Evolutionary conservation across 2,797 vertebrate species (phyloP), one percentile per base, ranked within the genome.

Genomic region (Chelon labrosus): DNA sequence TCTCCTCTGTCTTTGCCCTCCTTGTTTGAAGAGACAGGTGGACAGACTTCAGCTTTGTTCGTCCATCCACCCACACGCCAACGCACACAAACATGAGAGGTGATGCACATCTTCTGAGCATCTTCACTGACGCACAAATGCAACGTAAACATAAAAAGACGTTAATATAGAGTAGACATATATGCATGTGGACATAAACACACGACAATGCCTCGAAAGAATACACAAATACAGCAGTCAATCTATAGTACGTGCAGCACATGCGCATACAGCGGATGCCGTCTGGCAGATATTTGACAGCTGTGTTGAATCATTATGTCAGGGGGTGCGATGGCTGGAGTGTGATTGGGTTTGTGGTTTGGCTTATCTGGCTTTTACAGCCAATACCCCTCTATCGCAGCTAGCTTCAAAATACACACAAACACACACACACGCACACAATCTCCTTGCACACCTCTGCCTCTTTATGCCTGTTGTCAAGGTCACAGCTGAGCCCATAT

Each of bases 281-380:
- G 13, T 64, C 38, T 22, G 27, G 70, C 73, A 73, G 75, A 77
- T 75, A 39, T 80, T 12, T 78, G 89, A 82, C 85, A 73, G 85
- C 77, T 82, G 22, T 64, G 65, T 66, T 84, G 61, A 87, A 86
- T 85, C 80, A 61, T 83, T 73, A 60, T 87, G 82, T 86, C 90
- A 83, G 77, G 70, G 82, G 83, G 85, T 75, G 75, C 74, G 84
- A 86, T 81, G 68, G 75, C 76, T 80, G 65, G 31, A 62, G 66
- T 62, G 70, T 63, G 76, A 89, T 81, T 75, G 70, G 59, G 52
- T 61, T 73, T 67, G 76, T n/a, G 77, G 66, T 75, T 88, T 12
- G 17, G 80, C 87, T 91, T 91, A 90, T 91, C 87, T 77, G 64
- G 55, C 76, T 76, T 73, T 65, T 64, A 70, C 84, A 89, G 88